Conservation (phyloP, 1,140 invertebrate genomes). For the Caenorhabditis inopinata region DNA sequence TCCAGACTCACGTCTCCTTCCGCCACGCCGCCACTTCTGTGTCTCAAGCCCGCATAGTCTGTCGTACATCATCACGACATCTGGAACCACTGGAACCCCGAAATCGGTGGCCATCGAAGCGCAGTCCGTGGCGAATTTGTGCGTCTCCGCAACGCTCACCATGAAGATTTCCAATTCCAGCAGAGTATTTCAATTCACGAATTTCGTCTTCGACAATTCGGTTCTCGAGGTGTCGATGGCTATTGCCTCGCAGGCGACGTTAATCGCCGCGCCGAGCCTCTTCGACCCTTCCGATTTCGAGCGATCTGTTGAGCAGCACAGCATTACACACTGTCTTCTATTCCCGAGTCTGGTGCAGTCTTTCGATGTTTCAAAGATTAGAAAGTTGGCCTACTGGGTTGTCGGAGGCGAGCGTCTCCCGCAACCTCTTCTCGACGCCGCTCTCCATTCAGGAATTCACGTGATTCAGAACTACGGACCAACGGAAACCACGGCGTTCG, state of each 20-base stretch:
- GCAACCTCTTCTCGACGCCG: constrained; percentile 29
- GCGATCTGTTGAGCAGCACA: background rate
- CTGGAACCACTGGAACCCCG: constrained; percentile 49
- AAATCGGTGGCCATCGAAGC: constrained; percentile 36
- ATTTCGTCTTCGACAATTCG: constrained; percentile 50
- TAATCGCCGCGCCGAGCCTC: constrained; percentile 4
- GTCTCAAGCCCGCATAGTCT: background rate
- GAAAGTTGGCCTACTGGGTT: constrained; percentile 41
- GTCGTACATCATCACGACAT: constrained; percentile 47
- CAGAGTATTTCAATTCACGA: constrained; percentile 49
- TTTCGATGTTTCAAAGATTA: constrained; percentile 26
- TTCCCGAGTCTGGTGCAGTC: constrained; percentile 46
- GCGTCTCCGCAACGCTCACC: background rate
- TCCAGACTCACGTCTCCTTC: no score
- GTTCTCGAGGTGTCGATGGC: constrained; percentile 47
- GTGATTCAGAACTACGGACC: constrained; percentile 51
- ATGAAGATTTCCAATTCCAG: background rate
- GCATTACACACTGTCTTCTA: constrained; percentile 42
- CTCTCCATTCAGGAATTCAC: constrained; percentile 26
- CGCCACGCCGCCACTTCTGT: background rate
- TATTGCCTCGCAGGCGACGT: constrained; percentile 1
- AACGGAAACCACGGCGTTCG: constrained; percentile 49
- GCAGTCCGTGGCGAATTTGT: background rate
- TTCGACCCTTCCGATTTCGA: constrained; percentile 36
- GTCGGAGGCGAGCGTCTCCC: constrained; percentile 47